These are phyloP conservation scores for Scotopteryx bipunctaria DNA, from an alignment of 2,888 invertebrate species.

Conservation along the genomic window DNA sequence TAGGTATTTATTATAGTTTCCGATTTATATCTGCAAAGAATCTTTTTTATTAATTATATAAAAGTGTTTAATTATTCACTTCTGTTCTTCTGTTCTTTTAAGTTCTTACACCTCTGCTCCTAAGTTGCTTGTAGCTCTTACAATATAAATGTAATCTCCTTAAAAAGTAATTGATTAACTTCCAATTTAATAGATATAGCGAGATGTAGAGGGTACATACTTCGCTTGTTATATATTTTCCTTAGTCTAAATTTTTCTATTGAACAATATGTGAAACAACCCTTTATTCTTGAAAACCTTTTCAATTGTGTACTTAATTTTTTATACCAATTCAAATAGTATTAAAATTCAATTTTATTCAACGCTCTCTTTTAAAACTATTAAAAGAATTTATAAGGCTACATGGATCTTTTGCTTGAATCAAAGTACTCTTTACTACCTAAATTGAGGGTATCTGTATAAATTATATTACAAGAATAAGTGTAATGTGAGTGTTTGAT, in stretches of 20 bases:
- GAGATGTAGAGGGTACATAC: slow-evolving; percentile 32
- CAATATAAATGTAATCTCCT: background rate
- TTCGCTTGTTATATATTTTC: slow-evolving; percentile 38
- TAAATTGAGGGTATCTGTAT: too few species aligned
- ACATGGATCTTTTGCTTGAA: too few species aligned
- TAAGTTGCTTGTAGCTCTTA: slow-evolving; percentile 2
- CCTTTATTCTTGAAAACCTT: slow-evolving; percentile 30
- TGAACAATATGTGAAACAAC: slow-evolving; percentile 36
- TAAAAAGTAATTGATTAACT: slow-evolving; percentile 10
- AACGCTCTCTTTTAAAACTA: slow-evolving; percentile 38
- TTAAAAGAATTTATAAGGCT: slow-evolving; percentile 24
- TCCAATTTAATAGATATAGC: slow-evolving; percentile 12
- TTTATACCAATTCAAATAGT: slow-evolving; percentile 28
- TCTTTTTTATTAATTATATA: background rate
- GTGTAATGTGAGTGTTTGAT: too few species aligned
- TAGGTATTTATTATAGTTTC: background rate
- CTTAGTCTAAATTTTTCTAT: slow-evolving; percentile 42
- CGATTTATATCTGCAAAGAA: background rate
- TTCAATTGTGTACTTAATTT: slow-evolving; percentile 41
- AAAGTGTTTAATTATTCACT: background rate
- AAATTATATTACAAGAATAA: too few species aligned
- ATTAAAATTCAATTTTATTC: slow-evolving; percentile 24
- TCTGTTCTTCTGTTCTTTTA: background rate
- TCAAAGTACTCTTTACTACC: too few species aligned
- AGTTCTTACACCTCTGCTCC: background rate